These are phyloP conservation scores for Orycteropus afer DNA, from an alignment of 2,113 vertebrate species.

Conservation along the genomic window DNA sequence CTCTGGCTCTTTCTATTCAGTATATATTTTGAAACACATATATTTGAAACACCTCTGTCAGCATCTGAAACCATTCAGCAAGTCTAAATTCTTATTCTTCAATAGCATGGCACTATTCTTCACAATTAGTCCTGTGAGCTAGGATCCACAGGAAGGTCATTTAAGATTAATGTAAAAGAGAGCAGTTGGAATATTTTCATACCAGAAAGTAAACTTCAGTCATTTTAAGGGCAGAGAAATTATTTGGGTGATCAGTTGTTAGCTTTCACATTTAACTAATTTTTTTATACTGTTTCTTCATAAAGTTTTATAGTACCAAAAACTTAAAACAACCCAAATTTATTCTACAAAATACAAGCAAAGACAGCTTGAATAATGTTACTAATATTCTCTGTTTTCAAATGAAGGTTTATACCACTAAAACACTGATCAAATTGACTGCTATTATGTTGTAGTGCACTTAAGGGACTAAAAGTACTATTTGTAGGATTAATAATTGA, in stretches of 20 bases:
- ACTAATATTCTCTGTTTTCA: background rate
- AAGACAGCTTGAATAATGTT: background rate
- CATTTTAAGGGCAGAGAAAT: background rate
- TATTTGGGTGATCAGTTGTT: background rate
- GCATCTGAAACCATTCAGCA: background rate
- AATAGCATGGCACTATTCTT: background rate
- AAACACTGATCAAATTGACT: background rate
- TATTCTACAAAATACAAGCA: background rate
- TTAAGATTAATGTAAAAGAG: background rate
- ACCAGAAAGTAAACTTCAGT: background rate
- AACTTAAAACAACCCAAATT: background rate
- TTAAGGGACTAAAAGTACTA: background rate
- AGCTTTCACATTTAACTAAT: constrained; percentile 1
- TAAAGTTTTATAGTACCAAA: background rate
- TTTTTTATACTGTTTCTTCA: background rate
- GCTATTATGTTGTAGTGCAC: background rate
- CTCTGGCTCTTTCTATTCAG: background rate
- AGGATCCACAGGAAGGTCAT: background rate
- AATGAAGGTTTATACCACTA: background rate
- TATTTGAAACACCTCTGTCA: background rate
- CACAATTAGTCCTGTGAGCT: background rate
- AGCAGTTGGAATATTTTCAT: background rate
- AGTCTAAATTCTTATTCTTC: background rate
- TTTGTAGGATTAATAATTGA: background rate
- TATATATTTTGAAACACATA: background rate